Percentiles rank a stretch among this genome's conserved stretches.
phyloP scores from a whole-genome alignment of 2,888 invertebrate genomes.

The Biston stratarius region DNA sequence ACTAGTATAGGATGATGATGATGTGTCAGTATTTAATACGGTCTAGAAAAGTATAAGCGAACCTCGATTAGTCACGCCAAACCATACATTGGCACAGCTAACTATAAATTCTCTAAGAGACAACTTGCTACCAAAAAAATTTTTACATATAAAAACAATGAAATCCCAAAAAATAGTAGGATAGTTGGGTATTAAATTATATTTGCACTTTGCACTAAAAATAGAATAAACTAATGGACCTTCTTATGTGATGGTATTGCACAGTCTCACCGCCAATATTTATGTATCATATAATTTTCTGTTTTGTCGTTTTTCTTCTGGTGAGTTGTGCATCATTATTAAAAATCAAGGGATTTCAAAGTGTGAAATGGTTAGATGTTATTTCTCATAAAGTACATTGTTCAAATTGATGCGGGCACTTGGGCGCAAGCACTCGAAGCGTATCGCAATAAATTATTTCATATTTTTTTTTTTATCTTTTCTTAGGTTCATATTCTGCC shows the following conservation, averaged over 20 bases:
- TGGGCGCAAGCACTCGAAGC: slow-evolving; percentile 18
- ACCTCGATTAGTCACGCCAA: slow-evolving; percentile 44
- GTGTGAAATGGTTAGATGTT: slow-evolving; percentile 48
- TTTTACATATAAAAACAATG: slow-evolving; percentile 55
- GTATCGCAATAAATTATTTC: slow-evolving; percentile 6
- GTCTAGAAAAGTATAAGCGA: slow-evolving; percentile 5
- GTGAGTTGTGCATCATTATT: slow-evolving; percentile 47
- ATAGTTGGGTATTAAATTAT: slow-evolving; percentile 64
- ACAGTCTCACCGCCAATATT: slow-evolving; percentile 48
- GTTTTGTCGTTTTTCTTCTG: slow-evolving; percentile 46
- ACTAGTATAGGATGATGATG: too few relatives aligned
- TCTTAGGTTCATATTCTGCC: not conserved
- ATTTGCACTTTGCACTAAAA: slow-evolving; percentile 67
- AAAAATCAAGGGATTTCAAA: slow-evolving; percentile 44
- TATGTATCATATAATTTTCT: slow-evolving; percentile 49
- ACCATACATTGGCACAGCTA: slow-evolving; percentile 59
- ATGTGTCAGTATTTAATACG: not conserved
- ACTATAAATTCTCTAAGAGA: slow-evolving; percentile 40
- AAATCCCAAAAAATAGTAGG: slow-evolving; percentile 58
- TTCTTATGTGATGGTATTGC: slow-evolving; percentile 45
- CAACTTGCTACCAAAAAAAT: slow-evolving; percentile 60
- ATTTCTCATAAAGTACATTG: slow-evolving; percentile 50
- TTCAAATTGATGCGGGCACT: slow-evolving; percentile 31
- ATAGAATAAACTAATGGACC: slow-evolving; percentile 61
- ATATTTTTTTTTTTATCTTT: not conserved